phyloP scores from a whole-genome alignment of 64 coral and sea anemone species.

The Catalaphyllia jardinei region DNA sequence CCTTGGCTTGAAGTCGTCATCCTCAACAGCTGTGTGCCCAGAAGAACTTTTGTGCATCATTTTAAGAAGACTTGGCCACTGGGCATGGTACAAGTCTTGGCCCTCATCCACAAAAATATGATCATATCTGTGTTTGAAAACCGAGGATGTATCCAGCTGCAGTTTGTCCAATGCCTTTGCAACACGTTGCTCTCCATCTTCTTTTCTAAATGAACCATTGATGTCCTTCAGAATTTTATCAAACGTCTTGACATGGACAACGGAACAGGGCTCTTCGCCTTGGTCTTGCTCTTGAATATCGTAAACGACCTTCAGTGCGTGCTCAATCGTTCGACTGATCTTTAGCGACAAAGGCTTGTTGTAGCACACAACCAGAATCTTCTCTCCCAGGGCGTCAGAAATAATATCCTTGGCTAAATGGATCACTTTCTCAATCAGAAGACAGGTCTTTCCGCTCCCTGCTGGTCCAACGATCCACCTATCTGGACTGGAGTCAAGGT shows the following conservation, averaged over 20 bases:
- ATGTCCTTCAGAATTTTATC: constrained; percentile 6
- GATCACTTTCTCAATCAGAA: constrained; percentile 44
- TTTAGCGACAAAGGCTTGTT: constrained; percentile 31
- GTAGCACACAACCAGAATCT: constrained; percentile 58
- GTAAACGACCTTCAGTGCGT: neutral
- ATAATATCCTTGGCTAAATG: constrained; percentile 3
- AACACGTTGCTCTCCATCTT: neutral
- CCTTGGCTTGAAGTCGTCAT: neutral
- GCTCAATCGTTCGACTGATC: neutral
- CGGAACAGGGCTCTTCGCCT: neutral
- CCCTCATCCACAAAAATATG: constrained; percentile 83
- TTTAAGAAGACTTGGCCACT: constrained; percentile 47
- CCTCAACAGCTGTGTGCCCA: neutral
- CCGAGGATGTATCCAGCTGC: neutral
- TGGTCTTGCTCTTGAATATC: neutral
- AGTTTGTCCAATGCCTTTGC: neutral
- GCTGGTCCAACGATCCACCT: constrained; percentile 72
- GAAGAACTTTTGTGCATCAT: neutral
- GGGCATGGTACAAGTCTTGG: constrained; percentile 41
- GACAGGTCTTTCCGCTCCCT: constrained; percentile 68
- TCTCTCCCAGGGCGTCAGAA: neutral
- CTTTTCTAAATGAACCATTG: neutral
- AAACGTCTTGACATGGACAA: constrained; percentile 41
- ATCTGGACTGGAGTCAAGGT: neutral
- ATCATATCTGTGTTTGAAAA: constrained; percentile 13